These are phyloP conservation scores for Drosophila lacteicornis DNA, from an alignment of 1,140 invertebrate species.

Conservation along the genomic window DNA sequence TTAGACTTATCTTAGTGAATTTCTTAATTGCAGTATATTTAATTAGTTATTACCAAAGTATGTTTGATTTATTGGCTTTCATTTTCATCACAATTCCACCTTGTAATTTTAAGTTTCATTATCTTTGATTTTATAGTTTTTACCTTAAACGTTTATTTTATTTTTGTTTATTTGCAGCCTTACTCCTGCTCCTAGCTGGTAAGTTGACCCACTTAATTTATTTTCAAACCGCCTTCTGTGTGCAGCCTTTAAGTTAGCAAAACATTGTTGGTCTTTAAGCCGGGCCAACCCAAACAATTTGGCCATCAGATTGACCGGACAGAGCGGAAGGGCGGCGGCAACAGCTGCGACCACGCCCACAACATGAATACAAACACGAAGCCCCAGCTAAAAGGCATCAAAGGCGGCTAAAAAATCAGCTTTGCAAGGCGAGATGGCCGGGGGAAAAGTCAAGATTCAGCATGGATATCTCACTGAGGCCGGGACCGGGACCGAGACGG, in stretches of 20 bases:
- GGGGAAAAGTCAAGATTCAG: slow-evolving; percentile 69
- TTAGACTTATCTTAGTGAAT: background rate
- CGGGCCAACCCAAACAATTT: slow-evolving; percentile 72
- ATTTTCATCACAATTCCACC: background rate
- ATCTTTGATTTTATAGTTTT: slow-evolving; percentile 13
- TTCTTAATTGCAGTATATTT: background rate
- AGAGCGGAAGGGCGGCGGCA: slow-evolving; percentile 39
- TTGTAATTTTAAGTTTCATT: background rate
- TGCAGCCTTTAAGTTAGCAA: slow-evolving; percentile 42
- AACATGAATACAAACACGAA: slow-evolving; percentile 45
- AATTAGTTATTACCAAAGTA: rapidly evolving
- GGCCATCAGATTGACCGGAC: slow-evolving; percentile 65
- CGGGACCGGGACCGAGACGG: background rate
- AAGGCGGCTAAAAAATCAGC: slow-evolving; percentile 64
- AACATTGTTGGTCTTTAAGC: slow-evolving; percentile 70
- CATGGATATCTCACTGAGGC: slow-evolving; percentile 48
- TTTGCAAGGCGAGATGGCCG: slow-evolving; percentile 53
- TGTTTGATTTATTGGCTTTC: background rate
- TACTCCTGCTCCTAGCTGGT: slow-evolving; percentile 68
- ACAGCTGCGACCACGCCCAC: slow-evolving; percentile 62
- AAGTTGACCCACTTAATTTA: slow-evolving; percentile 49
- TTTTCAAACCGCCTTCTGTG: slow-evolving; percentile 21
- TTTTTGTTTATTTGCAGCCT: slow-evolving; percentile 54
- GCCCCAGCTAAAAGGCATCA: slow-evolving; percentile 23
- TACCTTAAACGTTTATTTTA: slow-evolving; percentile 7